These are phyloP conservation scores for Geotrupes spiniger DNA, from an alignment of 2,888 invertebrate genomes.

Conservation along the genomic window DNA sequence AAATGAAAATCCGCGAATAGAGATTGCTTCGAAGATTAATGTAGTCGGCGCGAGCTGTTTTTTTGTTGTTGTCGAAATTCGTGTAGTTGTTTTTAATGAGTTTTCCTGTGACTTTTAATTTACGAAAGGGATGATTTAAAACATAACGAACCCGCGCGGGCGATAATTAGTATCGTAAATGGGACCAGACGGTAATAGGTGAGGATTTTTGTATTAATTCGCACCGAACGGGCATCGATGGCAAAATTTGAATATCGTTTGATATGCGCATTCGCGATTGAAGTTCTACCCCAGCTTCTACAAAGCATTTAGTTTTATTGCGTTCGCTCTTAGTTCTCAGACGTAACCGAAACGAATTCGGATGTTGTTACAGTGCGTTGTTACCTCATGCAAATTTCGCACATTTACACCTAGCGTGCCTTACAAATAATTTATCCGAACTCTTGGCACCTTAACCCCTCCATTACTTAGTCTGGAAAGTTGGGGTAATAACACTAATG, in stretches of 20 bases:
- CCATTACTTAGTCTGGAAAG: slow-evolving; percentile 35
- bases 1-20: slow-evolving; percentile 19
- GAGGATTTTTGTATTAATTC: background rate
- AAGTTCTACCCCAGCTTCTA: slow-evolving; percentile 7
- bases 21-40: slow-evolving; percentile 21
- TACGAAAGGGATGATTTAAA: slow-evolving; percentile 8
- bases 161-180: slow-evolving; percentile 1
- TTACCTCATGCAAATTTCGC: slow-evolving; percentile 35
- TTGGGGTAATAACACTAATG: slow-evolving; percentile 30
- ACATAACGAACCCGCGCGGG: slow-evolving; percentile 1
- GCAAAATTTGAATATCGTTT: slow-evolving; percentile 20
- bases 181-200: background rate
- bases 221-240: background rate
- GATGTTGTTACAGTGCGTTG: slow-evolving; percentile 28
- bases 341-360: slow-evolving; percentile 21
- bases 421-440: slow-evolving; percentile 36
- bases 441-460: slow-evolving; percentile 34
- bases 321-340: slow-evolving; percentile 20
- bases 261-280: slow-evolving; percentile 9
- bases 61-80: slow-evolving; percentile 16
- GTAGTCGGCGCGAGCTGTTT: slow-evolving; percentile 16
- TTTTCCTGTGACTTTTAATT: slow-evolving; percentile 9
- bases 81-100: slow-evolving; percentile 7
- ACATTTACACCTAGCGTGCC: slow-evolving; percentile 38
- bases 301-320: slow-evolving; percentile 25